These are phyloP conservation scores for Periophthalmus magnuspinnatus DNA, from an alignment of 2,797 vertebrate genomes.

Conservation along the genomic window DNA sequence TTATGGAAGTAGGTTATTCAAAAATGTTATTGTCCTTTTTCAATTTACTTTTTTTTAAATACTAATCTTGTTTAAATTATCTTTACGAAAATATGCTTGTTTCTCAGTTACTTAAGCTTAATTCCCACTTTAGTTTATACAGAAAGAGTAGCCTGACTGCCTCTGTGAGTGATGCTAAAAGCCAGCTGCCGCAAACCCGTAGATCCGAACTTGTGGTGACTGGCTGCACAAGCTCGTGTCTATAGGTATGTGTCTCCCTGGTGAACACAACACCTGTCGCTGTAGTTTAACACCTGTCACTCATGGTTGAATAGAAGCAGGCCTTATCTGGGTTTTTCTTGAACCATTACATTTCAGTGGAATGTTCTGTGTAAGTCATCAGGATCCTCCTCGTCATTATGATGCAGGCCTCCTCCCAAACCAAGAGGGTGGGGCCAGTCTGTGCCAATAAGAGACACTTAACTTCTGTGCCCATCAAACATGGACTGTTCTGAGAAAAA, in stretches of 20 bases:
- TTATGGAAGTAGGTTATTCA: conserved; percentile 42
- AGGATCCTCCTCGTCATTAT: conserved; percentile 19
- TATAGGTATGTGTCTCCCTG: conserved; percentile 96
- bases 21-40: conserved; percentile 48
- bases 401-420: conserved; percentile 57
- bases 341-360: conserved; percentile 1
- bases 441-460: conserved; percentile 5
- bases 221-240: conserved; percentile 96
- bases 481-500: background rate
- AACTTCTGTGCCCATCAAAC: background rate
- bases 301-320: conserved; percentile 12
- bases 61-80: too few species aligned
- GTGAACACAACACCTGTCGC: conserved; percentile 67
- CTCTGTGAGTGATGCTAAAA: conserved; percentile 48
- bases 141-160: background rate
- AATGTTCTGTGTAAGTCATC: conserved; percentile 6
- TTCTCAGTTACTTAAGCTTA: background rate
- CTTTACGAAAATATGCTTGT: background rate
- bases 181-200: conserved; percentile 97
- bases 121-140: background rate
- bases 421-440: conserved; percentile 34
- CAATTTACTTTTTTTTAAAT: conserved; percentile 1
- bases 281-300: conserved; percentile 38
- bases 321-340: conserved; percentile 18
- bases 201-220: conserved; percentile 99